These are phyloP conservation scores for Nycticryphes semicollaris DNA, from an alignment of 2,113 vertebrate genomes.

Conservation along the genomic window DNA sequence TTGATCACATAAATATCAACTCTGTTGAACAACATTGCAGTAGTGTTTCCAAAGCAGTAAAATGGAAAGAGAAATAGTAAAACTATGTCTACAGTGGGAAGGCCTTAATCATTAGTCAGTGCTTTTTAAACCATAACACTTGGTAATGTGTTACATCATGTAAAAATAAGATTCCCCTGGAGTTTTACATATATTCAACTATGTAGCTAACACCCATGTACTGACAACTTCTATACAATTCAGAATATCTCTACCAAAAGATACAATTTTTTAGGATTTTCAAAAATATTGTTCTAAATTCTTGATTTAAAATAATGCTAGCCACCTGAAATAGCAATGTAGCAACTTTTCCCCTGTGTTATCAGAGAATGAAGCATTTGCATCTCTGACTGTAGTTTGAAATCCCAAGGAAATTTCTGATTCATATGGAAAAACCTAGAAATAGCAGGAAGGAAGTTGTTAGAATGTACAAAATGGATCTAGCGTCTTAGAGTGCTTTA, in stretches of 20 bases:
- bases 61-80: background rate
- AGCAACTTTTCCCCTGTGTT: background rate
- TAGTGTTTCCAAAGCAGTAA: background rate
- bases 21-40: background rate
- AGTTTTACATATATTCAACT: background rate
- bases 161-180: background rate
- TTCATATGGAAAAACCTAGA: background rate
- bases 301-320: background rate
- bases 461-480: constrained; percentile 15
- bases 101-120: background rate
- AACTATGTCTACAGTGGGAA: background rate
- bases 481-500: background rate
- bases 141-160: background rate
- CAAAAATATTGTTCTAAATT: background rate
- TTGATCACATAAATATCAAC: background rate
- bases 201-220: background rate
- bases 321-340: background rate
- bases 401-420: background rate
- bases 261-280: background rate
- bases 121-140: background rate
- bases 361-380: background rate
- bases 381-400: background rate
- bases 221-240: background rate
- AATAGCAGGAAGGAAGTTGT: background rate
- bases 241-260: background rate